These are phyloP conservation scores for Leucophora obtusa DNA, from an alignment of 2,888 invertebrate species.

Conservation along the genomic window DNA sequence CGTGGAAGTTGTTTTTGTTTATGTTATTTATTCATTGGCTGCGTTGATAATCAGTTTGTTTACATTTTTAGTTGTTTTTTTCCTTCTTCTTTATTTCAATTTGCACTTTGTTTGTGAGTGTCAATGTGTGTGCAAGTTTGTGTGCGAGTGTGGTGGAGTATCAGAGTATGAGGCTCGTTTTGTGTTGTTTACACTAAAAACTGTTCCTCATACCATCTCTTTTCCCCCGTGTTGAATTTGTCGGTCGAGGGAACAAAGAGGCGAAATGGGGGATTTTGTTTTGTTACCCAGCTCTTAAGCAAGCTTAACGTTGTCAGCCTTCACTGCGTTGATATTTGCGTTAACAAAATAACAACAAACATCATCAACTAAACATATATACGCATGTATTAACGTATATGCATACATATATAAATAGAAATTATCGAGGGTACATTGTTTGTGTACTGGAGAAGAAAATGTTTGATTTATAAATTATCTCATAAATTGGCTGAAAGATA, in stretches of 20 bases:
- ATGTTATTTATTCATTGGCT: conserved; percentile 76
- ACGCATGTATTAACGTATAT: conserved; percentile 21
- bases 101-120: conserved; percentile 51
- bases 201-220: conserved; percentile 43
- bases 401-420: conserved; percentile 11
- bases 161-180: conserved; percentile 27
- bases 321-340: conserved; percentile 70
- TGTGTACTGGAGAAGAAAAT: neutral
- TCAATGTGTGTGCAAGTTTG: conserved; percentile 18
- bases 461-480: neutral
- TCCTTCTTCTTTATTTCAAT: conserved; percentile 54
- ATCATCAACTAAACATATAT: conserved; percentile 62
- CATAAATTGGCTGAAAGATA: too few relatives aligned
- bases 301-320: conserved; percentile 54
- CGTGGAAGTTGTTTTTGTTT: conserved; percentile 59
- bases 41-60: conserved; percentile 77
- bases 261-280: conserved; percentile 52
- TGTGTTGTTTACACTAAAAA: conserved; percentile 54
- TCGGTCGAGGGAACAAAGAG: neutral
- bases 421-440: conserved; percentile 5
- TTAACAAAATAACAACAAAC: conserved; percentile 71
- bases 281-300: conserved; percentile 53
- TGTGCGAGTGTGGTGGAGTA: neutral
- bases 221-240: conserved; percentile 14
- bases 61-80: conserved; percentile 74